Evolutionary conservation across 2,888 invertebrate species (phyloP).

Genomic region (Cheilosia soror): DNA sequence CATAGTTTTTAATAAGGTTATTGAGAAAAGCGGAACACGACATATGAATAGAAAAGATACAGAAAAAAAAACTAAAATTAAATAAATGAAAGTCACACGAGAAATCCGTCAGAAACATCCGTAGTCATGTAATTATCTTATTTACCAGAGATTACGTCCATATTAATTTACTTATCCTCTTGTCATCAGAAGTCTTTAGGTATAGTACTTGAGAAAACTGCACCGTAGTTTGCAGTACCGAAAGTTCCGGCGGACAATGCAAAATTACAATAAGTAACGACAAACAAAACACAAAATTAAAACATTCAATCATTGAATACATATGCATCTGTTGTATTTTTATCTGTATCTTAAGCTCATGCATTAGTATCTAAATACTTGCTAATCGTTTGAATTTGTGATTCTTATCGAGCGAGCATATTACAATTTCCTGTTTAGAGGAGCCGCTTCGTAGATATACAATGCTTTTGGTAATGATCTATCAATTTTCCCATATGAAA

Average conservation of each 20-base stretch:
- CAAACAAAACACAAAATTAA: constrained; percentile 19
- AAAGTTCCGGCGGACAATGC: constrained; percentile 48
- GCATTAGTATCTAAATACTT: constrained; percentile 45
- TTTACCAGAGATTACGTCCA: constrained; percentile 71
- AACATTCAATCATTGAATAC: constrained; percentile 43
- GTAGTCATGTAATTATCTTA: constrained; percentile 72
- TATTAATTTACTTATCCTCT: constrained; percentile 71
- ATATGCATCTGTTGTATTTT: constrained; percentile 1
- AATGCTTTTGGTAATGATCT: constrained; percentile 36
- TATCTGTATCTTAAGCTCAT: constrained; percentile 35
- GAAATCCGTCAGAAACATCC: constrained; percentile 69
- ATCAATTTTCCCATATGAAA: constrained; percentile 62
- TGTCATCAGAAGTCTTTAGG: constrained; percentile 56
- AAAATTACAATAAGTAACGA: constrained; percentile 10
- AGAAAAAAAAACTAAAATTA: constrained; percentile 14
- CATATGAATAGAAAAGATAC: constrained; percentile 1
- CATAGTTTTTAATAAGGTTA: constrained; percentile 32
- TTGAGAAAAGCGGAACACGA: constrained; percentile 22
- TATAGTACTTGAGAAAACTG: constrained; percentile 30
- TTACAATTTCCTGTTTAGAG: constrained; percentile 59
- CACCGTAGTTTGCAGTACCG: constrained; percentile 5
- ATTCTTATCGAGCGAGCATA: constrained; percentile 60
- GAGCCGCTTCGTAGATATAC: constrained; percentile 26
- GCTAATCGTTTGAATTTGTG: constrained; percentile 56
- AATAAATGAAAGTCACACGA: constrained; percentile 62